Evolutionary conservation across 2,888 invertebrate genomes (phyloP).

Genomic region (Drosophila testacea): DNA sequence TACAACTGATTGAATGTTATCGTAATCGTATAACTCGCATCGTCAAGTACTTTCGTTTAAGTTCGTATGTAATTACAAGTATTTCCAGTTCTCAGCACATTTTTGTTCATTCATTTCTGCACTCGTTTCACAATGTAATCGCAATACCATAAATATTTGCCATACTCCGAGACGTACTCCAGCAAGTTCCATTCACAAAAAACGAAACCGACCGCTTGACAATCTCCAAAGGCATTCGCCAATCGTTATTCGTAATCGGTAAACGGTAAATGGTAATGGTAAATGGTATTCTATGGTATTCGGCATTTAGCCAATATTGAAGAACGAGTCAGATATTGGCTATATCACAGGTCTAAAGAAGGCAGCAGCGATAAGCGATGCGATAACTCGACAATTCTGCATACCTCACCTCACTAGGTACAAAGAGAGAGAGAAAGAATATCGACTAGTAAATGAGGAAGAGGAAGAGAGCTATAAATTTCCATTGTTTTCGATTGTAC

Average conservation of each 20-base stretch:
- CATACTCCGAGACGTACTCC: background rate
- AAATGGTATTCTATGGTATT: conserved; percentile 7
- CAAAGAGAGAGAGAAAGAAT: conserved; percentile 1
- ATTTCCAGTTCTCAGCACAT: conserved; percentile 19
- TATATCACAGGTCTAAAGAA: background rate
- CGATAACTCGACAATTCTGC: conserved; percentile 65
- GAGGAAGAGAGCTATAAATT: conserved; percentile 18
- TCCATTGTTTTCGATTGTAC: conserved; percentile 38
- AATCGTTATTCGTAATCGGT: conserved; percentile 17
- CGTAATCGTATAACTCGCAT: background rate
- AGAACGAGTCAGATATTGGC: conserved; percentile 21
- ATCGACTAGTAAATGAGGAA: background rate
- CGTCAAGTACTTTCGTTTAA: conserved; percentile 10
- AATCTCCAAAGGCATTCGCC: conserved; percentile 38
- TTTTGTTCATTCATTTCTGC: conserved; percentile 43
- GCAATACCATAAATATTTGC: conserved; percentile 41
- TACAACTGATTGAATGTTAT: background rate
- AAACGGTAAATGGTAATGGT: background rate
- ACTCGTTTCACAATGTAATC: conserved; percentile 51
- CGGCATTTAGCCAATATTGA: conserved; percentile 23
- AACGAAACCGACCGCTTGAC: conserved; percentile 29
- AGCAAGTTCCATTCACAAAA: conserved; percentile 63
- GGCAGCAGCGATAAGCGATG: conserved; percentile 49
- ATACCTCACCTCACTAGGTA: conserved; percentile 45
- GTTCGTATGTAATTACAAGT: conserved; percentile 11